Evolutionary conservation across 35 echinoderm and acorn worm species (phyloP), one percentile per base, ranked within the genome.

Genomic region (Holothuria glaberrima): DNA sequence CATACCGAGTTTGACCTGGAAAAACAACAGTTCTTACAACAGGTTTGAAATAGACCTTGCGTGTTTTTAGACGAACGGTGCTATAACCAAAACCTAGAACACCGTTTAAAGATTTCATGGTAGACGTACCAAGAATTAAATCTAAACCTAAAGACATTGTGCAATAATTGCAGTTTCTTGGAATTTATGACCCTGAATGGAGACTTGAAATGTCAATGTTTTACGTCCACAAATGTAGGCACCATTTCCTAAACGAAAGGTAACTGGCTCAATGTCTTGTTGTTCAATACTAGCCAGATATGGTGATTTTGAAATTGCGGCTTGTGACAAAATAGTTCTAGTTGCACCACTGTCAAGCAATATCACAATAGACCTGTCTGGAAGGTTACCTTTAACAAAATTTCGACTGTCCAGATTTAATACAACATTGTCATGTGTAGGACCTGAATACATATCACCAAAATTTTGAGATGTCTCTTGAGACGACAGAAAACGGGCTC

Each of bases 221-320:
- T 5, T 75, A 30, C 29, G 3, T 19, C 17, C 26, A 30, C 29
- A 19, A 41, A 75, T 75, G 35, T 32, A 24, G 5, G 63, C 28
- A 75, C 71, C 71, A 75, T 75, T 75, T 75, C 71, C 71, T 32
- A 75, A 30, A 24, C 30, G 18, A 41, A 75, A 75, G 30, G 20
- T 21, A 41, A 75, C 35, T 41, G 71, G 71, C 30, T 41, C 30
- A 41, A 75, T 29, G 2, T 3, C 7, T 75, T 20, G 5, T 75
- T 3, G 20, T 41, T 75, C 30, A 9, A 20, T 32, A 41, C 28
- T 32, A 32, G 18, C 4, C 9, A 75, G 35, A 21, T 75, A 32
- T 41, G 3, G 18, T 24, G 26, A 32, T 5, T 75, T 29, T 32
- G 20, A 20, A 30, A 75, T 30, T 9, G 35, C 20, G 71, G 3